Base-by-base conservation (phyloP, 2,113 vertebrate species). In the Plecturocebus donacophilus region DNA sequence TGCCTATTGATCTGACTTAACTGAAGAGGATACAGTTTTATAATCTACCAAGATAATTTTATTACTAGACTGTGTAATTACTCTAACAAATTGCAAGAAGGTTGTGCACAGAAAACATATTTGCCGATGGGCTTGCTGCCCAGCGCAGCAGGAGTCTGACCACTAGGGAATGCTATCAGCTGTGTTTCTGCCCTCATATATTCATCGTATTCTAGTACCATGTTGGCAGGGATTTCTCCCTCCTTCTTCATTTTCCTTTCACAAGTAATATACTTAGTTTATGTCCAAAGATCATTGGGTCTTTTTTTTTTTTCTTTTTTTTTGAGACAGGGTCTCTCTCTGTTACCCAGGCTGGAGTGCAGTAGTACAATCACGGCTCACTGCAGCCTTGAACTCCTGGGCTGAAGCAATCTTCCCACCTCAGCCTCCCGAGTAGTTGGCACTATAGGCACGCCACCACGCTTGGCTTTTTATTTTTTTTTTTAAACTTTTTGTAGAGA, bases 201-300 rank as follows among this genome's bases (percentile, higher is more conserved):
- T 1, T 3, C 1, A 25, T 38, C 3, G 32, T 9, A 10, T n/a
- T n/a, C 21, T 21, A 70, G 35, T 10, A 35, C 81, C 21, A 0
- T 1, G 10, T 32, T 21, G 52, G 32, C 16, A 16, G 52, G 19
- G 2, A 6, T 20, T 58, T 35, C 30, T 20, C 23, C 47, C 77
- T 45, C 30, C 81, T 38, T 54, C 56, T 38, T 45, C 32, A 47
- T 21, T 35, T 66, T 49, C 35, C 64, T 75, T 80, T 45, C 76
- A 45, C 23, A 81, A 21, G 25, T 75, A 40, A 5, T 21, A 38
- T 70, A 1, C 64, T 56, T 32, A 85, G 4, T 45, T 96, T 88
- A 38, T 89, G 77, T 30, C 89, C 70, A 84, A 90, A 68, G 52
- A 56, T 11, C 30, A 1, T 49, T 52, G 49, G 49, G 49, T 16